A percentile compares a stretch with the other conserved stretches of the same genome.
Evolutionary conservation across 2,113 vertebrate species (phyloP).

Genomic region (Periophthalmus modestus): DNA sequence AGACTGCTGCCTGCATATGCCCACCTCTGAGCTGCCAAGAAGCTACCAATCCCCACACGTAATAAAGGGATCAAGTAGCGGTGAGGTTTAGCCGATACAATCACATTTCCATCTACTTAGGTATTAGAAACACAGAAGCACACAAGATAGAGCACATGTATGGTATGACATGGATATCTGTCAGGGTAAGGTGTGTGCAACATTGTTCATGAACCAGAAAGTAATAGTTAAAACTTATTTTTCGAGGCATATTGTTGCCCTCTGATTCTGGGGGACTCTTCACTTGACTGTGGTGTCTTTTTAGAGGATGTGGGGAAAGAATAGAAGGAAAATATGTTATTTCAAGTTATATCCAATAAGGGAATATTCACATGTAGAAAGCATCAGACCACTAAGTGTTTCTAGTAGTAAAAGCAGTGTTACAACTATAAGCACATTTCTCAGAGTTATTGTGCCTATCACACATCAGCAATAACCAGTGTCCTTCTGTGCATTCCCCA

Average conservation of each 20-base stretch:
- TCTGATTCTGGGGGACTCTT: not conserved
- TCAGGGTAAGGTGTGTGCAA: constrained; percentile 51
- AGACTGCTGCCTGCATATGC: not conserved
- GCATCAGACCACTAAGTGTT: constrained; percentile 17
- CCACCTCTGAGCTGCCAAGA: constrained; percentile 9
- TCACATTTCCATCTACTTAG: constrained; percentile 7
- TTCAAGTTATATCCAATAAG: constrained; percentile 24
- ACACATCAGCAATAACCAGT: constrained; percentile 61
- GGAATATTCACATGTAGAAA: constrained; percentile 17
- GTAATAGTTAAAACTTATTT: constrained; percentile 10
- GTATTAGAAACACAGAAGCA: constrained; percentile 18
- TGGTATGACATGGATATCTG: not conserved
- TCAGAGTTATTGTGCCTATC: constrained; percentile 50
- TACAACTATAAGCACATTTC: constrained; percentile 45
- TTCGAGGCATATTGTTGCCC: constrained; percentile 15
- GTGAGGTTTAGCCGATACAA: constrained; percentile 12
- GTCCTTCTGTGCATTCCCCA: constrained; percentile 52
- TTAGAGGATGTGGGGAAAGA: constrained; percentile 35
- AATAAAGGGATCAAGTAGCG: constrained; percentile 31
- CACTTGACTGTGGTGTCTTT: constrained; percentile 21
- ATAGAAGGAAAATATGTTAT: constrained; percentile 46
- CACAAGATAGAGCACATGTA: constrained; percentile 4
- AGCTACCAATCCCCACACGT: constrained; percentile 17
- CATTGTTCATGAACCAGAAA: constrained; percentile 20
- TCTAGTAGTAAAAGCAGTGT: constrained; percentile 45